A percentile compares a stretch with the other conserved stretches of the same genome.
These are phyloP conservation scores for Crocidura indochinensis DNA, from an alignment of 2,797 vertebrate species.

Conservation along the genomic window DNA sequence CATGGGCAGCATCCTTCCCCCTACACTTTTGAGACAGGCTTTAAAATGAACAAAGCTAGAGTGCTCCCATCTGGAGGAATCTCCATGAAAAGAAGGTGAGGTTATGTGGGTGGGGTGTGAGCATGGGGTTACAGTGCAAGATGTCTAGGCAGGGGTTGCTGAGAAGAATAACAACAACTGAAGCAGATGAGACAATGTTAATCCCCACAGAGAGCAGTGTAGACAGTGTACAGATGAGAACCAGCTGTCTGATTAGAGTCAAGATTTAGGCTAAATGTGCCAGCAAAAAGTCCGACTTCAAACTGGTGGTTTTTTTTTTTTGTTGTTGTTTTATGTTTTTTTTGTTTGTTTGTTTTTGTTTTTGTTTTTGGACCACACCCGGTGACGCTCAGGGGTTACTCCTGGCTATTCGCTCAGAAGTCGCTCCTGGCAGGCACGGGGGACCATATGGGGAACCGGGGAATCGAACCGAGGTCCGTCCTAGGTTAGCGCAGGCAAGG, in stretches of 20 bases:
- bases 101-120: neutral
- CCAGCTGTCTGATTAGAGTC: slow-evolving; percentile 48
- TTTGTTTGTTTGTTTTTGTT: no score
- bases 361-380: no score
- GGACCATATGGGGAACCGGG: no score
- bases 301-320: no score
- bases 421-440: no score
- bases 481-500: no score
- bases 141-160: slow-evolving; percentile 21
- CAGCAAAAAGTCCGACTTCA: neutral
- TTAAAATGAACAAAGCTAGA: neutral
- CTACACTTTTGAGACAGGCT: neutral
- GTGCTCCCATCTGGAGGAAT: neutral
- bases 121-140: neutral
- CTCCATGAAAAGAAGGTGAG: neutral
- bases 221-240: slow-evolving; percentile 50
- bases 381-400: no score
- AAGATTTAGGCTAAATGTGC: neutral
- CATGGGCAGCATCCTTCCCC: neutral
- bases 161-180: slow-evolving; percentile 61
- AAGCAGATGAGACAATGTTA: slow-evolving; percentile 58
- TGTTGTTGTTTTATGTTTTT: no score
- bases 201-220: slow-evolving; percentile 60
- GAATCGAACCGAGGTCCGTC: no score
- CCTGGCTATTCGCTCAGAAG: no score